phyloP scores from a whole-genome alignment of 2,888 invertebrate genomes.

The Tetanocera ferruginea region DNA sequence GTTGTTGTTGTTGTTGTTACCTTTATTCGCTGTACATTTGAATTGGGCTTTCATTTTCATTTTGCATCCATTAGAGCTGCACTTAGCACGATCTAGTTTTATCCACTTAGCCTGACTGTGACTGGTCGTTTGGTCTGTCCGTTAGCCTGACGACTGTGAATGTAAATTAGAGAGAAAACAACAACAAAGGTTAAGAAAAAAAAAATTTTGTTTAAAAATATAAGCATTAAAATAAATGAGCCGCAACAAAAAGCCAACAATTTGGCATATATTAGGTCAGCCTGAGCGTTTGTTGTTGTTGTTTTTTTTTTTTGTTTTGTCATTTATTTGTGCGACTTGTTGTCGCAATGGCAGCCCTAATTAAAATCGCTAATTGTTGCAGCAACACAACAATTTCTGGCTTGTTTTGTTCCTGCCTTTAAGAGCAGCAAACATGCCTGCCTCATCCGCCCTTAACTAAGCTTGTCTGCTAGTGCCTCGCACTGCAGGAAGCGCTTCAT shows the following conservation, averaged over 20 bases:
- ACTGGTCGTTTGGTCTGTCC: not conserved
- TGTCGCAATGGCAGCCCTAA: conserved; percentile 26
- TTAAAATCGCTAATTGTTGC: conserved; percentile 19
- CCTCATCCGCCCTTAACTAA: no score
- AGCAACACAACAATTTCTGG: not conserved
- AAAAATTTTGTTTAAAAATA: conserved; percentile 7
- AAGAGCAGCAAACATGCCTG: no score
- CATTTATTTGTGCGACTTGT: conserved; percentile 6
- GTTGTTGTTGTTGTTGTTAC: conserved; percentile 17
- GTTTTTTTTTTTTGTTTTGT: conserved; percentile 16
- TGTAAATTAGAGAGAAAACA: not conserved
- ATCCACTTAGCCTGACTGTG: not conserved
- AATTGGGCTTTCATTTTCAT: conserved; percentile 16
- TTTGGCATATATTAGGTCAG: conserved; percentile 12
- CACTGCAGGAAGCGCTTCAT: no score
- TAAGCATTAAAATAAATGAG: conserved; percentile 41
- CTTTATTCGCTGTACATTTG: not conserved
- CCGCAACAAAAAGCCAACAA: conserved; percentile 31
- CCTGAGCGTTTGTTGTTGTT: not conserved
- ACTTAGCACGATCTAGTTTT: not conserved
- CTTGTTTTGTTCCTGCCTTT: not conserved
- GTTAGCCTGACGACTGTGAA: not conserved
- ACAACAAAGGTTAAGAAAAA: no score
- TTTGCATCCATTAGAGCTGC: conserved; percentile 11
- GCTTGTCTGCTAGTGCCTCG: no score